Evolutionary conservation across 2,888 invertebrate genomes (phyloP), one percentile per base, ranked within the genome.

Genomic region (Drosophila subquinaria): DNA sequence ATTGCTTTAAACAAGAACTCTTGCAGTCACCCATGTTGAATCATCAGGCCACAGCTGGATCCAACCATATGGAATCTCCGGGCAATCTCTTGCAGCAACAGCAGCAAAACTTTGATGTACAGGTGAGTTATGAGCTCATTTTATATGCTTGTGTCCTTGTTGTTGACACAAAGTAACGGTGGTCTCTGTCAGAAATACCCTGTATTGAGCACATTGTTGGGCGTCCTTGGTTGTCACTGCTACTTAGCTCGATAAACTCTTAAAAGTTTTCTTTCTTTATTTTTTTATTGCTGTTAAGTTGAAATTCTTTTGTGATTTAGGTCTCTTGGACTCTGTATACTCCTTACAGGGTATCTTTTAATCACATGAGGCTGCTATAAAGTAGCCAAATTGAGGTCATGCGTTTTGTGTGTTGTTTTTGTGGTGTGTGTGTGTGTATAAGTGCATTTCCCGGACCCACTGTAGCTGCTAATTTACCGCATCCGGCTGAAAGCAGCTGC

Each of bases 61-160:
- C 92, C 40, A 93, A 93, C 89, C 93, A 92, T 81, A 90, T 93
- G 74, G 93, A 93, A 94, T 93, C 92, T 89, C 92, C 94, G 93
- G 94, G 92, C 94, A 93, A 93, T 92, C 85, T 93, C 55, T 80
- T 93, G 81, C 93, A 76, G 90, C 95, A 95, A 89, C 95, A 95
- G 89, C 95, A 95, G 87, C 96, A 95, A 91, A 95, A 95, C 91
- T 96, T 96, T 93, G 96, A 96, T 93, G 95, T 96, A 90, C 96
- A 96, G 96, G 96, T 96, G 88, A 93, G 95, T 93, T 33, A 27
- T 5, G 15, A 62, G 17, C 35, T 33, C 17, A 38, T 56, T 43
- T n/a, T 4, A 36, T 43, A 13, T 56, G 36, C 27, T 23, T n/a
- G 27, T 11, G 47, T 47, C 42, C 11, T 35, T 33, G 17, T 35